Conservation (phyloP, 2,888 invertebrate species). For the Gisinianus flammeolus region DNA sequence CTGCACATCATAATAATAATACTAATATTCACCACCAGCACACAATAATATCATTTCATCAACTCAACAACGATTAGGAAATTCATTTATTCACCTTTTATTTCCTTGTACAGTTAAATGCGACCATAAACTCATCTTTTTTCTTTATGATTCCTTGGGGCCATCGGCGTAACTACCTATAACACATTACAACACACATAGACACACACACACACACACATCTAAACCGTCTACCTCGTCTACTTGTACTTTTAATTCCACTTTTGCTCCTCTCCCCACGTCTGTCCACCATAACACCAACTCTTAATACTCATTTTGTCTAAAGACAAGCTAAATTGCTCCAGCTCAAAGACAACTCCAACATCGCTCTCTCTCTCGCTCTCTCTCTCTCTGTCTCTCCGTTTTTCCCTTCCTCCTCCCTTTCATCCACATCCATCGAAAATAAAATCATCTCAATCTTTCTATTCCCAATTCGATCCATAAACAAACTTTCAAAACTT, state of each 20-base stretch:
- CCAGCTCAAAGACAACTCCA: background rate
- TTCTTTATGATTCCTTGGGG: conserved; percentile 36
- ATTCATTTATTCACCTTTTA: conserved; percentile 38
- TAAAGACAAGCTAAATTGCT: background rate
- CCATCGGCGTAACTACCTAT: conserved; percentile 14
- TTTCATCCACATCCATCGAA: no score
- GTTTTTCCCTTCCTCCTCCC: no score
- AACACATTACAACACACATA: background rate
- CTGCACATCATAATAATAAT: conserved; percentile 21
- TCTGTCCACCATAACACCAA: no score
- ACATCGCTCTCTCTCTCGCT: background rate
- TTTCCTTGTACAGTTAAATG: conserved; percentile 37
- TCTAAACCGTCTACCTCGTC: background rate
- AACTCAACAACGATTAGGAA: conserved; percentile 35
- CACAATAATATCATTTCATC: conserved; percentile 30
- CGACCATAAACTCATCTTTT: conserved; percentile 41
- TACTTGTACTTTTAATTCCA: background rate
- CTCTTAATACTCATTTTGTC: background rate
- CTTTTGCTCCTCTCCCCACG: no score
- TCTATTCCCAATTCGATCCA: conserved; percentile 1
- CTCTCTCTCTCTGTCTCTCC: background rate
- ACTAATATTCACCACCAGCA: conserved; percentile 22
- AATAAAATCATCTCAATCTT: background rate
- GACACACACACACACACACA: background rate
- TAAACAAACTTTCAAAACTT: conserved; percentile 1